Evolutionary conservation across 2,888 invertebrate species (phyloP), one percentile per base, ranked within the genome.

Genomic region (Fragum whitleyi): DNA sequence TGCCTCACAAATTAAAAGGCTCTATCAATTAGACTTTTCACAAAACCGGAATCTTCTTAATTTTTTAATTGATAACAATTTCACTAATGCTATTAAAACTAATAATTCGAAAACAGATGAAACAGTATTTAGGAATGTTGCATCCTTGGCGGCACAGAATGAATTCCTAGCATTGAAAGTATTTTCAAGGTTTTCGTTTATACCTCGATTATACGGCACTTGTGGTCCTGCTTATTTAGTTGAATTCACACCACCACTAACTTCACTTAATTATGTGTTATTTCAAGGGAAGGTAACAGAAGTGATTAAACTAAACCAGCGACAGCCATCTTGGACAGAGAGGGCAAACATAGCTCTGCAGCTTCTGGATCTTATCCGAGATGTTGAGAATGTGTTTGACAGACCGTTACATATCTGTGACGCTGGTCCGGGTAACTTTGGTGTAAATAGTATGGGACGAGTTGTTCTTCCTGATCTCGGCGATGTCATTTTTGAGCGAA

Each of bases 111-210:
- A 6, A 5, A 36, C 6, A n/a, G 7, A 36, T n/a, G 3, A 3
- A 36, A 36, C n/a, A 16, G 32, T 62, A n/a, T 23, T 62, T 28
- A n/a, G n/a, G n/a, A n/a, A n/a, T 36, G 28, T 62, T 6, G 14
- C 32, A 19, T 62, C 36, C 19, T 36, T 62, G 2, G 32, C 21
- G 19, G 36, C 36, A 7, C 62, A 62, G n/a, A n/a, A 19, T 19
- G 62, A 62, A 11, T 36, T 36, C 19, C n/a, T 62, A 19, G 62
- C 62, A n/a, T 32, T 62, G 62, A 62, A 62, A 62, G 62, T 32
- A 32, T 62, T 32, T n/a, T n/a, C 32, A 3, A 11, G 7, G 29
- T 11, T 32, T 62, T 39, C 39, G 11, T 65, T 19, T 26, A 42
- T 65, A 7, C 65, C 65, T 5, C 39, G 42, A 23, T 26, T 65